A percentile compares a stretch with the other conserved stretches of the same genome.
Conservation (phyloP, 2,113 vertebrate species). For the Coracopsis vasa region DNA sequence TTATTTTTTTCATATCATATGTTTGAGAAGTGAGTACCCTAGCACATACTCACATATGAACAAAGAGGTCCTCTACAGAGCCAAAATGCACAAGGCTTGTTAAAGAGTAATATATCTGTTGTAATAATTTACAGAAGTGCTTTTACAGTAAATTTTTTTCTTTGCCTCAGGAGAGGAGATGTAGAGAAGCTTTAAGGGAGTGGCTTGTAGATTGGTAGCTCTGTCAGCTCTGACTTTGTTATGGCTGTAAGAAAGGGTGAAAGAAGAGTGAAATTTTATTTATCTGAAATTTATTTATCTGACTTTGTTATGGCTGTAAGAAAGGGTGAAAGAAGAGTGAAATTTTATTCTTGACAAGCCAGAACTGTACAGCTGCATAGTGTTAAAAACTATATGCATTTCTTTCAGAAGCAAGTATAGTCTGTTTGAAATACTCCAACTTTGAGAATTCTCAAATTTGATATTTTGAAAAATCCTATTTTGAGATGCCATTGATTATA, state of each 20-base stretch:
- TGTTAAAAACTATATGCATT: not conserved
- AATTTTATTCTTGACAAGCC: not conserved
- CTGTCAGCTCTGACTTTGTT: not conserved
- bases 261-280: not conserved
- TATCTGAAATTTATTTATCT: too few species aligned
- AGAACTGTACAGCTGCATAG: not conserved
- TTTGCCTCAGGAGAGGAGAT: not conserved
- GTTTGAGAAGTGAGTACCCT: not conserved
- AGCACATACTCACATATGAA: not conserved
- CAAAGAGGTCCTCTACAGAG: not conserved
- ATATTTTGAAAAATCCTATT: not conserved
- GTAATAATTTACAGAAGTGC: not conserved
- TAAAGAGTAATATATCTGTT: not conserved
- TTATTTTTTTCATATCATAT: not conserved
- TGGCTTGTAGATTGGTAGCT: not conserved
- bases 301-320: not conserved
- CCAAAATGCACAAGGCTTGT: not conserved
- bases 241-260: not conserved
- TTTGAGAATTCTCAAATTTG: not conserved
- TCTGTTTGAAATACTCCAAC: not conserved
- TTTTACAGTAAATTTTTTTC: not conserved
- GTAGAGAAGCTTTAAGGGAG: not conserved
- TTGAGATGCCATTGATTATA: not conserved
- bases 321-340: not conserved
- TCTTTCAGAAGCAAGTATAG: not conserved